A percentile compares a stretch with the other conserved stretches of the same genome.
These are phyloP conservation scores for Donacobius atricapilla DNA, from an alignment of 2,113 vertebrate genomes.

Conservation along the genomic window DNA sequence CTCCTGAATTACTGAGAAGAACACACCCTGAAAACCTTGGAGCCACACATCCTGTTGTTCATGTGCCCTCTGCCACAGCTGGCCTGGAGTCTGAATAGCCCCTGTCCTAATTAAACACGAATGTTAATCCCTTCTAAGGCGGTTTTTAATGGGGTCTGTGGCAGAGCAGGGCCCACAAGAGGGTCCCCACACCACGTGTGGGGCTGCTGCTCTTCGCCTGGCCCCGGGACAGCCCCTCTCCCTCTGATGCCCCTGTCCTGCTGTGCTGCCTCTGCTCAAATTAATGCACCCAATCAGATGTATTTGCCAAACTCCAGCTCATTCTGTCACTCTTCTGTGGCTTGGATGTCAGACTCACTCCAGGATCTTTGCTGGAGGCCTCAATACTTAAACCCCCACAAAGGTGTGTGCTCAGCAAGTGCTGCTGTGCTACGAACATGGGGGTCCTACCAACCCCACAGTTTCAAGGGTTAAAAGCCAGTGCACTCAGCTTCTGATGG, in stretches of 20 bases:
- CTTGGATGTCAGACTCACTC: not conserved
- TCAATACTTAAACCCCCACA: not conserved
- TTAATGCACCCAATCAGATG: not conserved
- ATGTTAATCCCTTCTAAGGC: not conserved
- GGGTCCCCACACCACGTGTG: not conserved
- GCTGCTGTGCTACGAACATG: not conserved
- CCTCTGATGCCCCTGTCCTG: not conserved
- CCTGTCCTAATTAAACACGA: not conserved
- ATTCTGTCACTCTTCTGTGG: not conserved
- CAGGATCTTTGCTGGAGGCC: not conserved
- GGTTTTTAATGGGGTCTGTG: not conserved
- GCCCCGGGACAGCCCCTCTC: not conserved
- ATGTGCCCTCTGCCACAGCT: not conserved
- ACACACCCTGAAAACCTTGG: not conserved
- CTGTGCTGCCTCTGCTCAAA: not conserved
- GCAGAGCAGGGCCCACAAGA: not conserved
- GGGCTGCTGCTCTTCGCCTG: not conserved
- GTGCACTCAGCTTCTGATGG: not conserved
- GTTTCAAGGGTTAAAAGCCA: not conserved
- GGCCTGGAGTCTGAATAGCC: not conserved
- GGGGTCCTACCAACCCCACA: not conserved
- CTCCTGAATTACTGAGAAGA: not conserved
- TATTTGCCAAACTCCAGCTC: not conserved
- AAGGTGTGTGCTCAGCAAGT: not conserved
- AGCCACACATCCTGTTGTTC: not conserved